phyloP scores from a whole-genome alignment of 2,113 vertebrate genomes.

The Tragelaphus buxtoni region DNA sequence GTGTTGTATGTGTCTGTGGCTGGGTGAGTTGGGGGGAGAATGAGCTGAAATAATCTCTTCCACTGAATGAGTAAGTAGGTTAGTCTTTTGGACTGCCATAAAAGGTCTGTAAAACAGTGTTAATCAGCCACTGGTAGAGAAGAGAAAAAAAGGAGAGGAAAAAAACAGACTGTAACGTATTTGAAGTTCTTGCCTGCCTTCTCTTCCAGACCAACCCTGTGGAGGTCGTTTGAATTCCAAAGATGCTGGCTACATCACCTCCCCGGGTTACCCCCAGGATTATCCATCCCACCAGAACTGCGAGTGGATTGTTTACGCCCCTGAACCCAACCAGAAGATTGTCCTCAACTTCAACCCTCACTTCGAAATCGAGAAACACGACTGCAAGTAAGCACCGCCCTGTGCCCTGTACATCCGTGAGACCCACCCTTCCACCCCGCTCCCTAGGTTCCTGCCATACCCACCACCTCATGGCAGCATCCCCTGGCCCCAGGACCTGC shows the following conservation, averaged over 20 bases:
- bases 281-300: slow-evolving; percentile 98
- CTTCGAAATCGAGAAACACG: slow-evolving; percentile 97
- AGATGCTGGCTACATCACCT: slow-evolving; percentile 96
- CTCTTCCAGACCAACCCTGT: slow-evolving; percentile 82
- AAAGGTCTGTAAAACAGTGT: slow-evolving; percentile 54
- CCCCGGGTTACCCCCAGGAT: slow-evolving; percentile 96
- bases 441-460: background rate
- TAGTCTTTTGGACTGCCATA: slow-evolving; percentile 62
- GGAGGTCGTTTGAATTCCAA: slow-evolving; percentile 93
- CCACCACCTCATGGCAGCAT: background rate
- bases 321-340: slow-evolving; percentile 94
- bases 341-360: slow-evolving; percentile 99
- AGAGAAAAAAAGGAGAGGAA: background rate
- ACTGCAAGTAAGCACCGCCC: slow-evolving; percentile 92
- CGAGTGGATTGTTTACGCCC: slow-evolving; percentile 94
- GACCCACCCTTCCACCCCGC: fast-evolving
- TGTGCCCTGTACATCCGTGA: background rate
- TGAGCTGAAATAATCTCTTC: slow-evolving; percentile 64
- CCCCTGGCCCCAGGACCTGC: background rate
- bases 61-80: slow-evolving; percentile 66
- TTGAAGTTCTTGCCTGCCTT: slow-evolving; percentile 60
- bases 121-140: slow-evolving; percentile 31
- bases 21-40: background rate
- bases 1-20: slow-evolving; percentile 15
- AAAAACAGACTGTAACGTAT: background rate